Evolutionary conservation across 2,888 invertebrate species (phyloP).

Genomic region (Drosophila colorata): DNA sequence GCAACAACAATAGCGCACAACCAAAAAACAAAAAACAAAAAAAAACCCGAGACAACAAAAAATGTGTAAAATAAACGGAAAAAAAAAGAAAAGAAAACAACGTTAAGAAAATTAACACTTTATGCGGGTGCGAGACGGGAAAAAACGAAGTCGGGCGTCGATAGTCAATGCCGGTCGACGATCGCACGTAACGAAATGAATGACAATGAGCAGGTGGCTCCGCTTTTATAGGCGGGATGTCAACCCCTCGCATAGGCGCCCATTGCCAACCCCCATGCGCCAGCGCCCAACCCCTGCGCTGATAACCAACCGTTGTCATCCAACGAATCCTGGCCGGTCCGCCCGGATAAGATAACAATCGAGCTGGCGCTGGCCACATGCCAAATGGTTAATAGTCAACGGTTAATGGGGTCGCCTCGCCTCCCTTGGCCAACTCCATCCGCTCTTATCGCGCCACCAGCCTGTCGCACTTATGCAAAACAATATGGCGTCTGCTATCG

Average conservation of each 20-base stretch:
- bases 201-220: constrained; percentile 73
- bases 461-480: constrained; percentile 75
- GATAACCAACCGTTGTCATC: constrained; percentile 34
- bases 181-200: constrained; percentile 77
- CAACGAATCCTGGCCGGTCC: constrained; percentile 60
- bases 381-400: constrained; percentile 13
- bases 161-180: constrained; percentile 36
- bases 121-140: constrained; percentile 69
- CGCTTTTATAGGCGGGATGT: constrained; percentile 70
- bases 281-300: not conserved
- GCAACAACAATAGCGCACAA: constrained; percentile 26
- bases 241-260: constrained; percentile 37
- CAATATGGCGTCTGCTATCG: constrained; percentile 75
- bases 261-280: constrained; percentile 29
- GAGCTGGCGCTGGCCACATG: constrained; percentile 26
- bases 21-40: constrained; percentile 12
- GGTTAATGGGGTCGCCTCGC: constrained; percentile 42
- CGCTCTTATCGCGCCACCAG: constrained; percentile 51
- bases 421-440: not conserved
- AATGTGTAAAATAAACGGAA: constrained; percentile 5
- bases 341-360: constrained; percentile 74
- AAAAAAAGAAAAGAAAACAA: constrained; percentile 13
- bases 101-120: constrained; percentile 61
- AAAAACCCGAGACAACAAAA: constrained; percentile 20
- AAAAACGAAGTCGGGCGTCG: constrained; percentile 1